A percentile compares a stretch with the other conserved stretches of the same genome.
Conservation (phyloP, 2,113 vertebrate species). For the Vombatus ursinus region DNA sequence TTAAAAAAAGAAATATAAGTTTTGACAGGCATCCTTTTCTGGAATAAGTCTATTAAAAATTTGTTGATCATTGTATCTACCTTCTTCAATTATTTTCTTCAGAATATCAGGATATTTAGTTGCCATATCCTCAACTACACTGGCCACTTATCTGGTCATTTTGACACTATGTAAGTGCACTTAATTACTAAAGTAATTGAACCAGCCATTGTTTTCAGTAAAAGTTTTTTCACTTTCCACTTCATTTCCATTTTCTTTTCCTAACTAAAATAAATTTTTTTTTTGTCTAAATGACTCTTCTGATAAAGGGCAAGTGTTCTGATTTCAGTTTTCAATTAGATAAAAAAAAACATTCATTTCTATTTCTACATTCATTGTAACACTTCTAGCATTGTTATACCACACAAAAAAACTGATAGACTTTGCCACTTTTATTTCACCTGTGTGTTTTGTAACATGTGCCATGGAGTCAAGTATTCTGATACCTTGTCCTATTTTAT, state of each 20-base stretch:
- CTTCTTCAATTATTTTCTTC: not conserved
- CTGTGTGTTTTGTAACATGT: not conserved
- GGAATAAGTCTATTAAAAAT: not conserved
- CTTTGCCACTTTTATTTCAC: not conserved
- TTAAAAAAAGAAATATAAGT: not conserved
- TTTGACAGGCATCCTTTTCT: not conserved
- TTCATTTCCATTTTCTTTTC: not conserved
- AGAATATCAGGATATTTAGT: not conserved
- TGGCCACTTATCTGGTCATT: not conserved
- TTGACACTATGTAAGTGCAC: not conserved
- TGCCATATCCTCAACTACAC: not conserved
- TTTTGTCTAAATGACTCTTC: not conserved
- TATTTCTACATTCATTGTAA: not conserved
- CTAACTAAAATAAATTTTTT: not conserved
- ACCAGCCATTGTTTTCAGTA: not conserved
- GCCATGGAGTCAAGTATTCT: not conserved
- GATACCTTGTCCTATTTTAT: not conserved
- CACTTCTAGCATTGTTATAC: not conserved
- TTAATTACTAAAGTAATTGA: not conserved
- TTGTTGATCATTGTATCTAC: not conserved
- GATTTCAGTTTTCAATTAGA: not conserved
- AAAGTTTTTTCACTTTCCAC: not conserved
- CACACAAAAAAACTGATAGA: not conserved
- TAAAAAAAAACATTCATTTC: not conserved
- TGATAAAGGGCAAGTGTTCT: not conserved